Conservation (phyloP, 1,140 invertebrate genomes). For the Neodiprion virginianus region DNA sequence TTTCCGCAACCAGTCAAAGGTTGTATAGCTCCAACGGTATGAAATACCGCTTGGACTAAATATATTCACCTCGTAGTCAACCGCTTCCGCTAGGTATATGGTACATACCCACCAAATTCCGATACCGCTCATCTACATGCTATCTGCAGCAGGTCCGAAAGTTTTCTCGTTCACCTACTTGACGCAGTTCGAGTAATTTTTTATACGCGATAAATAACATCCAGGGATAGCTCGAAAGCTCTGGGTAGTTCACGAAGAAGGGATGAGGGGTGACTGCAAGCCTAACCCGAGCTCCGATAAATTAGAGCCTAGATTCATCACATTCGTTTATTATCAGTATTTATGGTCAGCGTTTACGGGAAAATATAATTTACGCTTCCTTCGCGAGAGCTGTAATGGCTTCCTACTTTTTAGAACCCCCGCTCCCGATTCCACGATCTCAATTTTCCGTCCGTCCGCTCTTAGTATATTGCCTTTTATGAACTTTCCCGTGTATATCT, state of each 20-base stretch:
- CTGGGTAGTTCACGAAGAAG: background rate
- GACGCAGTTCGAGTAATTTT: background rate
- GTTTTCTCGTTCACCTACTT: no score
- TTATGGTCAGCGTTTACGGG: background rate
- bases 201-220: background rate
- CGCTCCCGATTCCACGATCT: background rate
- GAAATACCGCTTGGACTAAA: no score
- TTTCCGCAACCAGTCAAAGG: no score
- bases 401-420: constrained; percentile 9
- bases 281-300: background rate
- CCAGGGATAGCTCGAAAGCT: background rate
- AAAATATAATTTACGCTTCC: constrained; percentile 14
- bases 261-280: background rate
- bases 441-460: background rate
- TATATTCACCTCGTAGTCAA: no score
- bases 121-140: no score
- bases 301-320: constrained; percentile 1
- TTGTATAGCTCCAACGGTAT: no score
- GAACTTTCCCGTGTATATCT: background rate
- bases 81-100: no score
- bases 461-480: background rate
- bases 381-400: background rate
- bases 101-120: no score
- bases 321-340: constrained; percentile 7
- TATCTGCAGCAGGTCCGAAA: no score